Percentiles rank a stretch among this genome's conserved stretches.
Conservation (phyloP, 2,888 invertebrate genomes). For the Baccha elongata region DNA sequence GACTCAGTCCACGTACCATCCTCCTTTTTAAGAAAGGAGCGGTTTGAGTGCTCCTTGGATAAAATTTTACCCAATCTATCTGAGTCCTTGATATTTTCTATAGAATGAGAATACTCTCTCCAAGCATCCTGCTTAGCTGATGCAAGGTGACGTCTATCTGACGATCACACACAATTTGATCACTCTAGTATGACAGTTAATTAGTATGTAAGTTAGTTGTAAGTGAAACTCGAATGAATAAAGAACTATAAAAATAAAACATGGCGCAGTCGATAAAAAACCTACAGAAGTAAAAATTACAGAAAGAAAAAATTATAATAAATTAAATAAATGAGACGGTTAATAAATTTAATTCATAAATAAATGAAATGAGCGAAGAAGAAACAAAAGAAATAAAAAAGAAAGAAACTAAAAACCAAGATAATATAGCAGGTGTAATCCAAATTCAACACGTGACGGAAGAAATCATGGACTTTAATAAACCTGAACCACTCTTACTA, state of each 20-base stretch:
- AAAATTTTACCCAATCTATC: too few relatives aligned
- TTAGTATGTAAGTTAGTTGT: constrained; percentile 14
- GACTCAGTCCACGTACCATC: too few relatives aligned
- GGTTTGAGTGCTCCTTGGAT: too few relatives aligned
- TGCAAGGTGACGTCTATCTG: too few relatives aligned
- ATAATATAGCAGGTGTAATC: not conserved
- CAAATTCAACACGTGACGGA: not conserved
- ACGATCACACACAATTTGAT: too few relatives aligned
- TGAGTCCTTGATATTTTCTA: too few relatives aligned
- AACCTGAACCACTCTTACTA: not conserved
- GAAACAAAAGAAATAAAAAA: not conserved
- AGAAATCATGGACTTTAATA: constrained; percentile 11
- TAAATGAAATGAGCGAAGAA: not conserved
- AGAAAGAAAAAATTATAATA: not conserved
- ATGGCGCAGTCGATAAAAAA: not conserved
- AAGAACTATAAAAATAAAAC: not conserved
- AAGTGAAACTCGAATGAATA: not conserved
- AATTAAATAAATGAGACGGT: not conserved
- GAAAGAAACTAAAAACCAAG: not conserved
- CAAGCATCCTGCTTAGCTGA: too few relatives aligned
- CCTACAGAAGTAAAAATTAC: not conserved
- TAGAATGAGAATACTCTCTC: too few relatives aligned
- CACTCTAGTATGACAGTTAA: too few relatives aligned
- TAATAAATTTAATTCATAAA: not conserved
- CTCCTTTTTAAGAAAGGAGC: too few relatives aligned